These are phyloP conservation scores for Poeciliopsis turneri DNA, from an alignment of 2,797 vertebrate genomes.

Conservation along the genomic window DNA sequence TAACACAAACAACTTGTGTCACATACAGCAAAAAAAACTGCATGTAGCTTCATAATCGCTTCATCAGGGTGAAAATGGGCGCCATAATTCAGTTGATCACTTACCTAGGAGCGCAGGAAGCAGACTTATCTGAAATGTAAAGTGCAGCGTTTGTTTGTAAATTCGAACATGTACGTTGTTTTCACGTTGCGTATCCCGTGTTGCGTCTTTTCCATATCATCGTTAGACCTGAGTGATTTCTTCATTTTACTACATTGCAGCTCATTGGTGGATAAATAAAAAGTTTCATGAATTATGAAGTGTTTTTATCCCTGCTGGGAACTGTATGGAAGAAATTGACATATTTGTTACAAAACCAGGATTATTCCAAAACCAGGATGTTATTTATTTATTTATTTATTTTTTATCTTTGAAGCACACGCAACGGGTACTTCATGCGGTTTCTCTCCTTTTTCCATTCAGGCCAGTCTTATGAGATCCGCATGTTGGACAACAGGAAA, in stretches of 20 bases:
- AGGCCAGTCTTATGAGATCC: slow-evolving; percentile 98
- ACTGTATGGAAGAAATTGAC: background rate
- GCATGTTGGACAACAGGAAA: slow-evolving; percentile 96
- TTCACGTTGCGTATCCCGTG: too few relatives aligned
- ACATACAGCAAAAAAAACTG: background rate
- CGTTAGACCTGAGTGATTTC: background rate
- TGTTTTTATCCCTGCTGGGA: background rate
- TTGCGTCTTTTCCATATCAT: background rate
- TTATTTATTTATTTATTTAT: background rate
- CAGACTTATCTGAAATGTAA: background rate
- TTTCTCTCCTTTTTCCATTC: slow-evolving; percentile 19
- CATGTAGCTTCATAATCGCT: background rate
- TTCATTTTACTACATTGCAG: background rate
- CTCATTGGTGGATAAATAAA: background rate
- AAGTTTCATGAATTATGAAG: background rate
- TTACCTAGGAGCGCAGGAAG: background rate
- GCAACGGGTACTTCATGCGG: too few relatives aligned
- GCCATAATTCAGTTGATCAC: background rate
- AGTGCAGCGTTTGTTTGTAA: background rate
- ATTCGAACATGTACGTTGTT: background rate
- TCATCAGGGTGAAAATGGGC: background rate
- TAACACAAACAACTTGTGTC: background rate
- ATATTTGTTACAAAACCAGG: background rate
- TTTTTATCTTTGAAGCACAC: background rate
- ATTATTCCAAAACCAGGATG: background rate